Base-by-base conservation (phyloP, 2,888 invertebrate species). In the Toxonevra muliebris region DNA sequence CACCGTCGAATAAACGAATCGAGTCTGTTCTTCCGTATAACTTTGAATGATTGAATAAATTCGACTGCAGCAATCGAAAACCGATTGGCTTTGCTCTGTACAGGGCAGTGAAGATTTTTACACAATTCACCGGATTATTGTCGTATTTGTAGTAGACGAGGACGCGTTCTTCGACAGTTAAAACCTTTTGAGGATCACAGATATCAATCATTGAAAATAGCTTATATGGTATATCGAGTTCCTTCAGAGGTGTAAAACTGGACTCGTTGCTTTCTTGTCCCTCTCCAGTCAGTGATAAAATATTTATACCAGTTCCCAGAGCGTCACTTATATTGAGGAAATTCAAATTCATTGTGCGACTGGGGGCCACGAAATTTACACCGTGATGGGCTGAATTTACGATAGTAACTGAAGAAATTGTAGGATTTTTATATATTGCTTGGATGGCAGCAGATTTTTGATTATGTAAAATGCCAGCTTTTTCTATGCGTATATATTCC, bases 61-160 rank as follows among this genome's bases (percentile, higher is more conserved):
- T 96, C 73, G 95, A 94, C 77, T 97, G 97, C 30, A 97, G 86
- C 57, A 98, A 87, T 69, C 97, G 88, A 78, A 98, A 93, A 10
- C 96, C 97, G 77, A 98, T 90, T 13, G 93, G 93, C 80, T 97
- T 97, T 0, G 93, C 91, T 71, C 92, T 89, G 79, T 91, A 93
- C 69, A 91, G 90, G 70, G 96, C 94, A 66, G 93, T 92, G 82
- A 99, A 97, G 75, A 98, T 96, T 85, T 99, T 99, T 0, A 98
- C 94, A 81, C 98, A 99, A 82, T 98, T 98, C 0, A 97, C 94
- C 0, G 97, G 95, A 82, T 93, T 91, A 76, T 97, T 97, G 79
- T 97, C 96, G 79, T 99, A 99, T 83, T 98, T 98, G 85, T 97
- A 98, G 82, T 97, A 99, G 19, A 99, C 82, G 0, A 98, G 85